phyloP scores from a whole-genome alignment of 2,888 invertebrate genomes.

The Aspidapion aeneum region DNA sequence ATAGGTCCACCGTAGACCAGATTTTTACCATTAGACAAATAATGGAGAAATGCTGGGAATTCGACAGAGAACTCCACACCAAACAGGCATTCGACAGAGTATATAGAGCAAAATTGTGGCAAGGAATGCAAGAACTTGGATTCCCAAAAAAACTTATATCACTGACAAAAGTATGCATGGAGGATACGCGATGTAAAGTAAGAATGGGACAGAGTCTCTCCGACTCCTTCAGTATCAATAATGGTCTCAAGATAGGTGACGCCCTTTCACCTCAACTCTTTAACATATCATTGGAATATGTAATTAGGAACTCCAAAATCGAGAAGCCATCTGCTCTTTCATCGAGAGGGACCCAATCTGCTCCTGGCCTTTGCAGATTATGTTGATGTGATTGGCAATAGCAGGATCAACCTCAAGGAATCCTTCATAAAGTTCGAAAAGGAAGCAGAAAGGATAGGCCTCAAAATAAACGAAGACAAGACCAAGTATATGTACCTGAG shows the following conservation, averaged over 20 bases:
- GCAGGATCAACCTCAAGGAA: conserved; percentile 8
- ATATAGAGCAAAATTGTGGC: conserved; percentile 12
- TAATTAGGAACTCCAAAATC: conserved; percentile 2
- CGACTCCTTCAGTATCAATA: neutral
- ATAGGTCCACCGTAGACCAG: conserved; percentile 11
- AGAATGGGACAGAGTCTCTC: conserved; percentile 10
- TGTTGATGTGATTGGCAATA: conserved; percentile 8
- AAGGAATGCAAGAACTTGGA: conserved; percentile 19
- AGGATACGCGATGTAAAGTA: conserved; percentile 7
- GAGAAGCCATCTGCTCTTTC: too few species aligned
- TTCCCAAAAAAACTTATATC: conserved; percentile 15
- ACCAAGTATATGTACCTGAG: too few species aligned
- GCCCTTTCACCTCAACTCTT: conserved; percentile 7
- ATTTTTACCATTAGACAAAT: conserved; percentile 15
- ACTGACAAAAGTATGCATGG: conserved; percentile 14
- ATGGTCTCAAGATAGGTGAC: conserved; percentile 4
- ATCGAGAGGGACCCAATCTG: too few species aligned
- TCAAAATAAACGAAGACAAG: conserved; percentile 13
- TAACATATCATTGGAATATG: conserved; percentile 1
- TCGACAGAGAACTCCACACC: conserved; percentile 15
- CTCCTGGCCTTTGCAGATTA: conserved; percentile 3
- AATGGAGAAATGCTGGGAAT: conserved; percentile 20
- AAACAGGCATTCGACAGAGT: conserved; percentile 22
- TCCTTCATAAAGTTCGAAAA: conserved; percentile 11
- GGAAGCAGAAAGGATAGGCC: conserved; percentile 8